phyloP scores from a whole-genome alignment of 2,113 vertebrate genomes.

The Bungarus multicinctus region DNA sequence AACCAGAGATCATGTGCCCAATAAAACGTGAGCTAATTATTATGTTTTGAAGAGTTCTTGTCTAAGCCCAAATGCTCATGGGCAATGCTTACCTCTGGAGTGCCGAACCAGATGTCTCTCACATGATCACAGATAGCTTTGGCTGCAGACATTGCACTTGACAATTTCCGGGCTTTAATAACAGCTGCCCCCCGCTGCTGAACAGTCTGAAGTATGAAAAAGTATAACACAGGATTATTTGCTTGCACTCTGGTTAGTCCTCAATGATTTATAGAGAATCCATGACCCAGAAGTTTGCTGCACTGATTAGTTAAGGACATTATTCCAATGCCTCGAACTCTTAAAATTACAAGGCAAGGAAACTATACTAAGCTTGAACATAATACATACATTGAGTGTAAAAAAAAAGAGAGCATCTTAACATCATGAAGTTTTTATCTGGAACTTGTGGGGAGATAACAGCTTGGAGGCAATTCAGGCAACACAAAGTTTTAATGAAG shows the following conservation, averaged over 20 bases:
- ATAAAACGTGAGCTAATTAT: neutral
- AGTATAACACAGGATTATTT: neutral
- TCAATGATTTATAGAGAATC: neutral
- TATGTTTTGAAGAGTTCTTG: neutral
- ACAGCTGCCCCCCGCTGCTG: constrained; percentile 93
- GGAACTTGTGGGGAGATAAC: neutral
- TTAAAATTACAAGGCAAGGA: neutral
- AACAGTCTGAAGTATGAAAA: constrained; percentile 77
- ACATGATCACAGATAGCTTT: constrained; percentile 97
- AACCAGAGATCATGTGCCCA: neutral
- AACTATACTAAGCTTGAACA: neutral
- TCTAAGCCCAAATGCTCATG: constrained; percentile 4
- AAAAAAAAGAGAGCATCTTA: neutral
- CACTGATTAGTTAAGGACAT: neutral
- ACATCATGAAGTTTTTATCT: neutral
- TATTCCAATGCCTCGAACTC: neutral
- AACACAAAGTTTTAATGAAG: neutral
- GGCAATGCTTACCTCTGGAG: constrained; percentile 77
- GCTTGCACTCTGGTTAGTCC: neutral
- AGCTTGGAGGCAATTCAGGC: neutral
- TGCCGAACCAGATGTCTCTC: constrained; percentile 93
- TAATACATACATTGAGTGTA: neutral
- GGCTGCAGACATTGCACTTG: constrained; percentile 97
- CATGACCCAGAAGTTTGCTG: neutral
- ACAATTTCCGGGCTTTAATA: constrained; percentile 94